phyloP scores from a whole-genome alignment of 2,113 vertebrate genomes.

The Periophthalmus modestus region DNA sequence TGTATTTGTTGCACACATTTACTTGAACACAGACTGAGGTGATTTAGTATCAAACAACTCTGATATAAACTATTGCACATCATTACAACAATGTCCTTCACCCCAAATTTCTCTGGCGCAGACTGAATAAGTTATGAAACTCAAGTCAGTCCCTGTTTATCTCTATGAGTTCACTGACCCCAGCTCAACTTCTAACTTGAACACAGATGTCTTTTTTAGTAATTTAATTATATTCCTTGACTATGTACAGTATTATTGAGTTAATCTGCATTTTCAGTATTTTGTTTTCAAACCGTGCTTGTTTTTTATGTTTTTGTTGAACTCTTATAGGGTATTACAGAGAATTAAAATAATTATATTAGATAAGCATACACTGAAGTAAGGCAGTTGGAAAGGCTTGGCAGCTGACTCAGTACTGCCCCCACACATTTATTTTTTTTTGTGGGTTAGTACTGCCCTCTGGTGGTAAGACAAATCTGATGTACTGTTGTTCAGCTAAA shows the following conservation, averaged over 20 bases:
- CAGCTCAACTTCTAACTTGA: neutral
- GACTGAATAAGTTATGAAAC: conserved; percentile 59
- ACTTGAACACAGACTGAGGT: too few species aligned
- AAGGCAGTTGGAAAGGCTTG: conserved; percentile 30
- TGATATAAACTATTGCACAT: neutral
- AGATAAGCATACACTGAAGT: conserved; percentile 33
- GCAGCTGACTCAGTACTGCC: conserved; percentile 52
- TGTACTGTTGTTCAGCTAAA: neutral
- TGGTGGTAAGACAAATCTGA: conserved; percentile 27
- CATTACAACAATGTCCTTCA: conserved; percentile 19
- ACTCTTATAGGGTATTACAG: neutral
- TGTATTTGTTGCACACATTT: neutral
- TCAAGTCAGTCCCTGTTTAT: neutral
- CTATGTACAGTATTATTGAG: neutral
- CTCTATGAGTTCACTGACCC: conserved; percentile 1
- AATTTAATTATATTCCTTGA: neutral
- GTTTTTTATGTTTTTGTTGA: neutral
- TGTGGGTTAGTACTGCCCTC: conserved; percentile 34
- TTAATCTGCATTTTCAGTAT: neutral
- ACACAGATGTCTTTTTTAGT: neutral
- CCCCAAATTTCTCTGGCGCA: conserved; percentile 45
- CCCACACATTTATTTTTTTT: conserved; percentile 2
- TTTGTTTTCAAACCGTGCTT: neutral
- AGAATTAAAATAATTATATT: conserved; percentile 8
- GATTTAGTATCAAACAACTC: neutral